Conservation (phyloP, 2,888 invertebrate species). For the Cerceris rybyensis region DNA sequence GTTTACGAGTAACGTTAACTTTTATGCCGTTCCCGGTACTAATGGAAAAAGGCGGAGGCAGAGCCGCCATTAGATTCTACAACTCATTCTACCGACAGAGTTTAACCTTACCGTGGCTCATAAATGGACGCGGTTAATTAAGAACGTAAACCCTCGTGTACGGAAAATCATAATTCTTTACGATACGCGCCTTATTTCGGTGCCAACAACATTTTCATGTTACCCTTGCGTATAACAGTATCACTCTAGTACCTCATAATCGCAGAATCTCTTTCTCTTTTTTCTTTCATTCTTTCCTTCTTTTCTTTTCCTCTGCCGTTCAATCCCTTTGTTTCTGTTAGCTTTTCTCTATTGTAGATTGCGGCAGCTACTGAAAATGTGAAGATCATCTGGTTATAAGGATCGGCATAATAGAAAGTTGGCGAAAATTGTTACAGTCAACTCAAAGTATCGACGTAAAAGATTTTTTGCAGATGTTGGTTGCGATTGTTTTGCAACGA, state of each 20-base stretch:
- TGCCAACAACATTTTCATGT: neutral
- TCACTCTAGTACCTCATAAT: neutral
- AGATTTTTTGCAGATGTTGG: too few relatives aligned
- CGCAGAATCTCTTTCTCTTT: neutral
- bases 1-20: conserved; percentile 49
- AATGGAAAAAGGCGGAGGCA: conserved; percentile 37
- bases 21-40: conserved; percentile 25
- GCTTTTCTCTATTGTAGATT: too few relatives aligned
- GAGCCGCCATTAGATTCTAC: conserved; percentile 35
- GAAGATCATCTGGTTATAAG: too few relatives aligned
- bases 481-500: too few relatives aligned
- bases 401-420: too few relatives aligned
- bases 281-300: neutral
- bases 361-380: too few relatives aligned
- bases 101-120: conserved; percentile 27
- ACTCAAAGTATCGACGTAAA: too few relatives aligned
- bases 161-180: conserved; percentile 41
- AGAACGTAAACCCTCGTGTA: neutral
- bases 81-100: conserved; percentile 30
- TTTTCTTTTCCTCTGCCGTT: too few relatives aligned
- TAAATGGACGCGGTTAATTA: conserved; percentile 39
- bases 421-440: too few relatives aligned
- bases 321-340: too few relatives aligned
- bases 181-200: conserved; percentile 7
- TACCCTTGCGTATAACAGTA: neutral